Percentiles rank a stretch among this genome's conserved stretches.
Conservation (phyloP, 1,140 invertebrate genomes). For the Microplitis mediator region DNA sequence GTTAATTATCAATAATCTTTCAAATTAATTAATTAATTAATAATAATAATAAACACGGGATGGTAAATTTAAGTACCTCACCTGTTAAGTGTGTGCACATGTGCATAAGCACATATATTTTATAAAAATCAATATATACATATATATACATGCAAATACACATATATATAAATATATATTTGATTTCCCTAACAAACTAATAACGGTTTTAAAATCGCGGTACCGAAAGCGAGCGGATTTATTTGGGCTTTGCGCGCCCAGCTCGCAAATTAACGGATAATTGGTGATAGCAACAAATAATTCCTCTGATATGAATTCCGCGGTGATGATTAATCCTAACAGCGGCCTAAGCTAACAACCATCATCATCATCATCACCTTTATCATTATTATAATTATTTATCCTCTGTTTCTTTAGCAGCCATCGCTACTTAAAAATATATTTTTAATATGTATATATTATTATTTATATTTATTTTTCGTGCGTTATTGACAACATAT, state of each 20-base stretch:
- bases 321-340: neutral
- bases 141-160: no score
- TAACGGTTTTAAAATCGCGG: constrained; percentile 60
- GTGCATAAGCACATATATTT: neutral
- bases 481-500: no score
- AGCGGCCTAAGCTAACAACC: no score
- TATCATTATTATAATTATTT: no score
- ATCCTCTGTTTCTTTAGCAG: no score
- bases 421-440: no score
- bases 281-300: neutral
- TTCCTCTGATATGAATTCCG: no score
- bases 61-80: constrained; percentile 50
- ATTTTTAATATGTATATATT: no score
- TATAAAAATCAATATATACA: neutral
- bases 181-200: neutral
- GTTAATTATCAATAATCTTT: neutral
- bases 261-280: constrained; percentile 37
- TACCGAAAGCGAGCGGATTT: constrained; percentile 48
- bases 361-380: no score
- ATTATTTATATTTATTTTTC: no score
- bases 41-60: constrained; percentile 14
- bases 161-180: neutral
- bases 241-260: constrained; percentile 62
- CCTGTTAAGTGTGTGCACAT: constrained; percentile 41
- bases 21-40: neutral